These are phyloP conservation scores for Diabrotica virgifera DNA, from an alignment of 1,140 invertebrate genomes.

Conservation along the genomic window DNA sequence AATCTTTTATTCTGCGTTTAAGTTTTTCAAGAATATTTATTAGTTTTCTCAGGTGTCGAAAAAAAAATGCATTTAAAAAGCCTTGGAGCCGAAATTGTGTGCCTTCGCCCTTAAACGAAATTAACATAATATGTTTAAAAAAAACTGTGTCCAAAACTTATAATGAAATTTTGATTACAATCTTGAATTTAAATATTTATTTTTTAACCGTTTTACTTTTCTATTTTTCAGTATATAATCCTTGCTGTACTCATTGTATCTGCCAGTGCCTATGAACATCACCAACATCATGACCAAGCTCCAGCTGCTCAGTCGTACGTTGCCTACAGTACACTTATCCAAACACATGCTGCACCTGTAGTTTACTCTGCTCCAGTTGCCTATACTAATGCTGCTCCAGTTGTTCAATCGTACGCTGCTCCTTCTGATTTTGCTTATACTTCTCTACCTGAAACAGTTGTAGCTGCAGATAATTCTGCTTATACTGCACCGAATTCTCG, in stretches of 20 bases:
- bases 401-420: constrained; percentile 4
- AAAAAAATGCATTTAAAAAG: too few relatives aligned
- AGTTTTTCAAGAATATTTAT: too few relatives aligned
- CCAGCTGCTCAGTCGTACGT: constrained; percentile 6
- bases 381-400: neutral
- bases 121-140: too few relatives aligned
- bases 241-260: constrained; percentile 13
- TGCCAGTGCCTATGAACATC: constrained; percentile 42
- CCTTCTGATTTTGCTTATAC: constrained; percentile 16
- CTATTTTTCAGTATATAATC: neutral
- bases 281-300: constrained; percentile 31
- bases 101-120: too few relatives aligned
- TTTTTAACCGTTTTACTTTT: constrained; percentile 50
- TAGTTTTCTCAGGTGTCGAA: too few relatives aligned
- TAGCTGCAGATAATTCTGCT: neutral
- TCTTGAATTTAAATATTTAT: constrained; percentile 26
- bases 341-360: neutral
- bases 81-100: too few relatives aligned
- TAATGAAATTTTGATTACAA: neutral
- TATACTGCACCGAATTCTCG: constrained; percentile 40
- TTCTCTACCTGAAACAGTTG: neutral
- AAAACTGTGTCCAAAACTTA: too few relatives aligned
- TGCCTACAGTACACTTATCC: constrained; percentile 7
- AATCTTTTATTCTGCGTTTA: too few relatives aligned
- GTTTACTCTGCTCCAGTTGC: constrained; percentile 9